Base-by-base conservation (phyloP, 2,888 invertebrate genomes). In the Phania funesta region DNA sequence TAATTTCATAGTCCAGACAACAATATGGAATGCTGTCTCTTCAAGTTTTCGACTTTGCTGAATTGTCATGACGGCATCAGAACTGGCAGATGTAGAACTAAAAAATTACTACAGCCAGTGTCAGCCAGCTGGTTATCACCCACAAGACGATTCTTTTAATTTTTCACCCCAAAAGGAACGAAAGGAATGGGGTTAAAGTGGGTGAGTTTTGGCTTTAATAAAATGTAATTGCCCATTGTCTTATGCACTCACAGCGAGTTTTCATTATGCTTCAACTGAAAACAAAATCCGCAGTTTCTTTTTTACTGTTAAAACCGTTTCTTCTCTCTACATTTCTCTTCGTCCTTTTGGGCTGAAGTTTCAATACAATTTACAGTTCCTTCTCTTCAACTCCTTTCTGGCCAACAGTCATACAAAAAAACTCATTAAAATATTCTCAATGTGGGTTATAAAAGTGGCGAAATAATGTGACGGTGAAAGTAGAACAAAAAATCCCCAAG, bases 301-400 rank as follows among this genome's bases (percentile, higher is more conserved):
- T 80, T 84, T 83, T 79, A 84, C 83, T 84, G 83, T 76, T 83
- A 81, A 80, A 84, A 83, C 82, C 74, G 79, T 76, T 78, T 80
- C 13, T 82, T 64, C 58, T 60, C 24, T 60, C 62, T 44, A 5
- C 11, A 16, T 29, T 75, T 56, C 16, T 71, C 32, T 20, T 60
- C 48, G n/a, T 35, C 64, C 24, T 58, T 70, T 75, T 60, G 38
- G 26, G 35, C 74, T 48, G 54, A 74, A 64, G 32, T 65, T 58
- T 67, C 54, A 44, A 24, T 9, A 20, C 29, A 35, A 74, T 52
- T 65, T 68, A 16, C 50, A 65, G 65, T 48, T 50, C 9, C 32
- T 26, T 41, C 24, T 50, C 58, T 68, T 29, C 9, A 52, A 16
- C 44, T 75, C 64, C 26, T 29, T 26, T 74, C 76, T 74, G 68